Conservation (phyloP, 1,140 invertebrate genomes). For the Hylaeus anthracinus region DNA sequence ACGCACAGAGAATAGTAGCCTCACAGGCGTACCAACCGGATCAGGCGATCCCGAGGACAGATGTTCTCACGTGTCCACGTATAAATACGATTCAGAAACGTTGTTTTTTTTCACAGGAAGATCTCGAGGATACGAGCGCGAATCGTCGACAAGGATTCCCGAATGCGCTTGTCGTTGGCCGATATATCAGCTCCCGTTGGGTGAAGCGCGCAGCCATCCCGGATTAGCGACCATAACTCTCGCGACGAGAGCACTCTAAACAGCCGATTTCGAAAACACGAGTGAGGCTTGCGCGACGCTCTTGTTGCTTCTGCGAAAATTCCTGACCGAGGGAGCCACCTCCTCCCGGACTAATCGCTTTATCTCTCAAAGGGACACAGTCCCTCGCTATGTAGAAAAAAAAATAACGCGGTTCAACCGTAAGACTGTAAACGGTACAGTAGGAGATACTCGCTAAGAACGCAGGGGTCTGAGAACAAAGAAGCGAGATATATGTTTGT, state of each 20-base stretch:
- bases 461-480: too few relatives aligned
- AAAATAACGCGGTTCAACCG: too few relatives aligned
- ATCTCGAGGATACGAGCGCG: conserved; percentile 12
- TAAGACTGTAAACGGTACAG: too few relatives aligned
- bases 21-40: neutral
- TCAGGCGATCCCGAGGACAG: too few relatives aligned
- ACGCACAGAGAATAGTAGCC: too few relatives aligned
- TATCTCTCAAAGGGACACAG: neutral
- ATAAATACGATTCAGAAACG: conserved; percentile 20
- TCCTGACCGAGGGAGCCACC: conserved; percentile 21
- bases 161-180: conserved; percentile 45
- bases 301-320: conserved; percentile 34
- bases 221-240: conserved; percentile 71
- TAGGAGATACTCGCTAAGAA: too few relatives aligned
- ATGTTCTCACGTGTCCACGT: neutral
- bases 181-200: conserved; percentile 56
- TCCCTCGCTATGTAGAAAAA: too few relatives aligned
- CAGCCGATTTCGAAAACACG: conserved; percentile 51
- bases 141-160: conserved; percentile 19
- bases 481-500: too few relatives aligned
- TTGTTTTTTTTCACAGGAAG: neutral
- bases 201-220: conserved; percentile 59
- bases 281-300: neutral
- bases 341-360: neutral
- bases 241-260: conserved; percentile 36